Conservation (phyloP, 2,113 vertebrate genomes). For the Microtus ochrogaster region DNA sequence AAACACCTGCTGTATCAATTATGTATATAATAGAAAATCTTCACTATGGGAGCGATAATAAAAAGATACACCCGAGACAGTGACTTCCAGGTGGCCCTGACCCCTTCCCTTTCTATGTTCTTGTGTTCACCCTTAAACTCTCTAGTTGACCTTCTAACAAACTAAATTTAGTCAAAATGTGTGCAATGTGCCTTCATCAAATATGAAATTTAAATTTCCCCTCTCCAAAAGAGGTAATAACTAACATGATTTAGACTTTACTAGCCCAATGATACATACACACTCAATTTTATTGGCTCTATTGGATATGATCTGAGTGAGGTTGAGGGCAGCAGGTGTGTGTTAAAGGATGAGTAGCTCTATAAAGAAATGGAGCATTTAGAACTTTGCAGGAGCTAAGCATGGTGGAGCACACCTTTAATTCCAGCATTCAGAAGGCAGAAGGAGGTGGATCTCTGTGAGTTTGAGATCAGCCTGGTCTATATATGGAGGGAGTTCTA, state of each 20-base stretch:
- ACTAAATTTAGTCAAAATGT: not conserved
- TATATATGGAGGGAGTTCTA: not conserved
- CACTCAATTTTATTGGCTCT: constrained; percentile 30
- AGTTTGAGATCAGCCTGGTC: not conserved
- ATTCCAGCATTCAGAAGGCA: not conserved
- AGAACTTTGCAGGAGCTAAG: not conserved
- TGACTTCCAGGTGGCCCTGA: not conserved
- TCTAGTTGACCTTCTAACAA: not conserved
- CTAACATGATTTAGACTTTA: constrained; percentile 1
- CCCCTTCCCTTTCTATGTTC: not conserved
- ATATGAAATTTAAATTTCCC: not conserved
- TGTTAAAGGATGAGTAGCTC: not conserved
- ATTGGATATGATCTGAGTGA: not conserved
- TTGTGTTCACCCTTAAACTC: not conserved
- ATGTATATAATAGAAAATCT: constrained; percentile 5
- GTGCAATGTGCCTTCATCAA: not conserved
- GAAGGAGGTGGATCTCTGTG: not conserved
- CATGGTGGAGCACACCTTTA: not conserved
- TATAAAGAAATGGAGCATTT: not conserved
- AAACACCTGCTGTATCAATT: constrained; percentile 21
- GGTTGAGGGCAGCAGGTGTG: not conserved
- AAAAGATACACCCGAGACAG: not conserved
- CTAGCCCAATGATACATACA: not conserved
- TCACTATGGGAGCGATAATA: not conserved
- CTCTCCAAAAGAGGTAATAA: not conserved